A percentile compares a stretch with the other conserved stretches of the same genome.
These are phyloP conservation scores for Varecia variegata DNA, from an alignment of 2,797 vertebrate genomes.

Conservation along the genomic window DNA sequence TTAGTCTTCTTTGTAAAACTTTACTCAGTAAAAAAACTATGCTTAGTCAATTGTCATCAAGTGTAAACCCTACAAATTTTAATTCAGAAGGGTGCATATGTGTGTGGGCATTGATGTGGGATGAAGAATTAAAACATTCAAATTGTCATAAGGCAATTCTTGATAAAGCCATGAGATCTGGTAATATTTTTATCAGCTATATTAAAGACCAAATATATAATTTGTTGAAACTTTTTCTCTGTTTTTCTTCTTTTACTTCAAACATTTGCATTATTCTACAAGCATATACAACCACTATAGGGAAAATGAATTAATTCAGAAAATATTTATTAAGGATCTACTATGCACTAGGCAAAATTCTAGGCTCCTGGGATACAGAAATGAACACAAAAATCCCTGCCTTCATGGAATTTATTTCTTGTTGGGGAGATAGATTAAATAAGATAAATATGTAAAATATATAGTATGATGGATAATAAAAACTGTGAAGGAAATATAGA, in stretches of 20 bases:
- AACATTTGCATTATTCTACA: not conserved
- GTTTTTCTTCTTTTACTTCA: not conserved
- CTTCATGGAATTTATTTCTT: not conserved
- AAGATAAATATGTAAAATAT: not conserved
- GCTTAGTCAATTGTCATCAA: not conserved
- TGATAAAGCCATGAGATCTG: not conserved
- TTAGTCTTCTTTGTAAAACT: not conserved
- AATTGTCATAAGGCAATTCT: not conserved
- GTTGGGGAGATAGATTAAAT: not conserved
- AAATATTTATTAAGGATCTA: not conserved
- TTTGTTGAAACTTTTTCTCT: not conserved
- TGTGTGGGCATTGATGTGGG: not conserved
- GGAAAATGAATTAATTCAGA: not conserved
- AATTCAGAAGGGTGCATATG: not conserved
- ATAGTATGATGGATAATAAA: not conserved
- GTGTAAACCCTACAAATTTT: not conserved
- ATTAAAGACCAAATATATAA: not conserved
- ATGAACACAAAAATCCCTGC: no score
- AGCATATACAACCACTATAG: not conserved
- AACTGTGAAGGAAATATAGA: not conserved
- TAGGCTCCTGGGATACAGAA: no score
- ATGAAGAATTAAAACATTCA: not conserved
- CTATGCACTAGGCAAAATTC: not conserved
- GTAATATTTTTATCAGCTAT: not conserved
- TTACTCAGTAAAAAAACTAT: not conserved